Evolutionary conservation across 2,888 invertebrate species (phyloP).

Genomic region (Seira ritae): DNA sequence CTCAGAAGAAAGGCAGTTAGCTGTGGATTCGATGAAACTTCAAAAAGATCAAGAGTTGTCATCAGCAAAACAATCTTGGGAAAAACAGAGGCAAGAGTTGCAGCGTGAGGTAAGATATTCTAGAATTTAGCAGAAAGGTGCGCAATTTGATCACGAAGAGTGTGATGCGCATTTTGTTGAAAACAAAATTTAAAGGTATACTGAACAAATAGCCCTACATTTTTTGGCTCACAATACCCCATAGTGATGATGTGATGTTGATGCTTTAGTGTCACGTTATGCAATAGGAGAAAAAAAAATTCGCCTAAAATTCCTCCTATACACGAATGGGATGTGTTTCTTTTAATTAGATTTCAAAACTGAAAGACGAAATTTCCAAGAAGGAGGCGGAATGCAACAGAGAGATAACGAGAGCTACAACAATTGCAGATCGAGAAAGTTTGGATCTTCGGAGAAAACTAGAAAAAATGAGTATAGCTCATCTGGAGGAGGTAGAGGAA

Average conservation of each 20-base stretch:
- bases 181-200: too few relatives aligned
- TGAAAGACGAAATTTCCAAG: conserved; percentile 81
- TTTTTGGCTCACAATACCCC: too few relatives aligned
- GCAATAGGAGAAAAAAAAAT: conserved; percentile 7
- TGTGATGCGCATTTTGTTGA: too few relatives aligned
- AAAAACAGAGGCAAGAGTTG: conserved; percentile 77
- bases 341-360: conserved; percentile 79
- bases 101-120: conserved; percentile 77
- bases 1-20: conserved; percentile 80
- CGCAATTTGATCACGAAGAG: too few relatives aligned
- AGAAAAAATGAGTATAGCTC: conserved; percentile 85
- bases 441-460: conserved; percentile 83
- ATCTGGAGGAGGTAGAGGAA: conserved; percentile 84
- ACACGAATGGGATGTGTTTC: not conserved
- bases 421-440: conserved; percentile 83
- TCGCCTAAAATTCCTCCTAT: conserved; percentile 16
- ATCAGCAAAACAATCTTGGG: conserved; percentile 79
- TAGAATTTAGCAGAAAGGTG: too few relatives aligned
- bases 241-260: too few relatives aligned
- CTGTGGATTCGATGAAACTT: conserved; percentile 79
- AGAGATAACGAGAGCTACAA: conserved; percentile 80
- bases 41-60: conserved; percentile 80
- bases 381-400: conserved; percentile 80
- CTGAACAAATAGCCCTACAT: too few relatives aligned
- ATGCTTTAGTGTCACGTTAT: not conserved